Conservation (phyloP, 2,113 vertebrate genomes). For the Leucopsar rothschildi region DNA sequence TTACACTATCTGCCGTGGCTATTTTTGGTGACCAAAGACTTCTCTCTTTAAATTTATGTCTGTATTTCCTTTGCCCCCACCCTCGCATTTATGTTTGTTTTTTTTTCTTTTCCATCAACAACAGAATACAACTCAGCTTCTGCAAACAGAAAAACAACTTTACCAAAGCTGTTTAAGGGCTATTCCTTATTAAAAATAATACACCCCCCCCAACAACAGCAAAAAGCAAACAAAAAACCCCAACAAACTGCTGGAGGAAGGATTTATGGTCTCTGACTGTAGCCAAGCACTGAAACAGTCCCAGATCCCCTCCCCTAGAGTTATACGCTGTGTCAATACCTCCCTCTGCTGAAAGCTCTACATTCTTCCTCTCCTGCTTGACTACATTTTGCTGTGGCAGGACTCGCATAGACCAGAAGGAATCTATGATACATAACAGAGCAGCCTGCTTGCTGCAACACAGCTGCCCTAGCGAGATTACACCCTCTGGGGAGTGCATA, state of each 20-base stretch:
- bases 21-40: conserved; percentile 47
- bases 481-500: background rate
- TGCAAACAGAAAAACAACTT: background rate
- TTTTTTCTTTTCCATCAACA: background rate
- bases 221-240: background rate
- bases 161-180: background rate
- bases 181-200: background rate
- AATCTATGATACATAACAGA: background rate
- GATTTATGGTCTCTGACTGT: background rate
- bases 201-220: background rate
- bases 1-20: conserved; percentile 40
- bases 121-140: background rate
- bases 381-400: background rate
- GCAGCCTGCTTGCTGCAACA: background rate
- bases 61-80: background rate
- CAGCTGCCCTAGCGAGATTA: background rate
- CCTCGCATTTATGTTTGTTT: background rate
- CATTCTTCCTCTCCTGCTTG: conserved; percentile 25
- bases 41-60: conserved; percentile 36
- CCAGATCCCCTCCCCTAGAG: background rate
- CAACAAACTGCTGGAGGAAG: background rate
- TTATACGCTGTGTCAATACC: conserved; percentile 64
- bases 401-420: background rate
- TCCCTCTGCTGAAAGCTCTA: conserved; percentile 72
- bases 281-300: background rate